Evolutionary conservation across 2,113 vertebrate genomes (phyloP).

Genomic region (Hippocampus zosterae): DNA sequence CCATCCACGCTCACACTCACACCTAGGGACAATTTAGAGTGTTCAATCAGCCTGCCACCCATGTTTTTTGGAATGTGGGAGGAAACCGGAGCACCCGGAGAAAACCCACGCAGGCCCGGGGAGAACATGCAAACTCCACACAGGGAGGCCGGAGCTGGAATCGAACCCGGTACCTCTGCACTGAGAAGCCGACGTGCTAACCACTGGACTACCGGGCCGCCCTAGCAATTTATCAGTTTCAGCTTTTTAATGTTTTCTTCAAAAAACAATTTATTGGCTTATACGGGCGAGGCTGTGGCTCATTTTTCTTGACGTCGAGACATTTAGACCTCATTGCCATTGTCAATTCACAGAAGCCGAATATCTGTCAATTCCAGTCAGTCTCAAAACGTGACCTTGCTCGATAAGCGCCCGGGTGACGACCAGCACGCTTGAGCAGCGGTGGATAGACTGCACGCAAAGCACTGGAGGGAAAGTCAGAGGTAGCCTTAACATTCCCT

Average conservation of each 20-base stretch:
- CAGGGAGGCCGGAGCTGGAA: no score
- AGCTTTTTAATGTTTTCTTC: neutral
- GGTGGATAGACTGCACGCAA: conserved; percentile 33
- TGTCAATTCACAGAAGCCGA: neutral
- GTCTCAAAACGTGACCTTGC: conserved; percentile 41
- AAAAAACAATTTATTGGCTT: neutral
- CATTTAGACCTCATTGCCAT: neutral
- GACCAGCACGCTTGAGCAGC: conserved; percentile 28
- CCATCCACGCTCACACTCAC: no score
- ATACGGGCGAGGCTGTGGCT: neutral
- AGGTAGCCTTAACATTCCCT: conserved; percentile 18
- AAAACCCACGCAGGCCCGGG: no score
- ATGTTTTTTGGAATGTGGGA: no score
- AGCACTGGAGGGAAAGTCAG: conserved; percentile 29
- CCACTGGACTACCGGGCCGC: no score
- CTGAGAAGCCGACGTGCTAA: no score
- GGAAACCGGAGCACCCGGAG: no score
- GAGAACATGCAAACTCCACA: no score
- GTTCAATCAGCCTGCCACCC: no score
- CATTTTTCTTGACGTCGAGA: neutral
- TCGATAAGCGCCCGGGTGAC: conserved; percentile 27
- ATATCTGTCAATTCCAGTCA: conserved; percentile 39
- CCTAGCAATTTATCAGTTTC: neutral
- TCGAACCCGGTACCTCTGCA: no score
- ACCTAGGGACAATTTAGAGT: no score